phyloP scores from a whole-genome alignment of 2,888 invertebrate species.

The Nymphalis polychloros region DNA sequence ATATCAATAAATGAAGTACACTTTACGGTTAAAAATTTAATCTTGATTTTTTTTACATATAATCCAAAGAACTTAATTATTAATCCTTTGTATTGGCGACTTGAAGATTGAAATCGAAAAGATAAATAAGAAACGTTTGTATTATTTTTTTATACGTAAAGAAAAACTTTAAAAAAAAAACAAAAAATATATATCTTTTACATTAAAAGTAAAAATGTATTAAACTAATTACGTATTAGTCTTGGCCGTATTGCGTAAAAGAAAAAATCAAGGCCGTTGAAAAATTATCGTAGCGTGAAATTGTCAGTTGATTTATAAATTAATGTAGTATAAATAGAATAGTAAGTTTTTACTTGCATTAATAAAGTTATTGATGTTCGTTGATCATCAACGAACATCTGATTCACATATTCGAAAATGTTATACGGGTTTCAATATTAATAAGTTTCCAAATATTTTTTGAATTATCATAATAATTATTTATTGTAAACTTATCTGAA shows the following conservation, averaged over 20 bases:
- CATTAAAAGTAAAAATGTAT: slow-evolving; percentile 1
- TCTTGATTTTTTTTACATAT: no score
- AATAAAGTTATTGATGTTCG: neutral
- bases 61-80: no score
- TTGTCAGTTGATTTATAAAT: slow-evolving; percentile 44
- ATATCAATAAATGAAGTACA: no score
- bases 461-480: no score
- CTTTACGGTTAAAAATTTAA: no score
- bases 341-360: slow-evolving; percentile 27
- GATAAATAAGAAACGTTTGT: no score
- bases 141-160: no score
- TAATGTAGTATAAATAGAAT: slow-evolving; percentile 38
- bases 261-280: slow-evolving; percentile 43
- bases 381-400: neutral
- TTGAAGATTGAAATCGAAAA: no score
- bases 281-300: slow-evolving; percentile 49
- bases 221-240: slow-evolving; percentile 38
- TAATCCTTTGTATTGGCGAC: no score
- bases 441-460: no score
- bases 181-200: neutral
- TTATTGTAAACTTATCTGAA: no score
- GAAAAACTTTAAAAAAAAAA: neutral
- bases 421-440: neutral
- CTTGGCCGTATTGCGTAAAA: slow-evolving; percentile 36
- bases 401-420: neutral